Evolutionary conservation across 1,140 invertebrate genomes (phyloP).

Genomic region (Drosophila murphyi): DNA sequence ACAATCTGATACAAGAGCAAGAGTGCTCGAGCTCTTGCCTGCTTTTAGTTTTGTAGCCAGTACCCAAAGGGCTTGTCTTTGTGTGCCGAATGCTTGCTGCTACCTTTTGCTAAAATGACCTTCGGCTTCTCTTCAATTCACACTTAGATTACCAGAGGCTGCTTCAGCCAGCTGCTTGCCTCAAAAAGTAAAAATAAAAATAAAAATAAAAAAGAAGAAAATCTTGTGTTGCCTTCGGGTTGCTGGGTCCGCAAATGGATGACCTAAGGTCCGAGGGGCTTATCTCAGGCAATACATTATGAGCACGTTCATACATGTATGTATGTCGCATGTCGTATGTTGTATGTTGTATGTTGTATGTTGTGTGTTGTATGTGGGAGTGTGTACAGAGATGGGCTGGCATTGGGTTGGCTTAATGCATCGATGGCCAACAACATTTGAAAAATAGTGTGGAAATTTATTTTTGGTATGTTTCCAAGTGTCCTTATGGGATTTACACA

Average conservation of each 20-base stretch:
- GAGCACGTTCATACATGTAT: constrained; percentile 22
- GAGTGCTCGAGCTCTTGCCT: neutral
- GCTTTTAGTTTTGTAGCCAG: neutral
- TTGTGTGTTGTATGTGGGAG: neutral
- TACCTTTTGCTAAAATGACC: constrained; percentile 14
- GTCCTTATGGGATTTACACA: constrained; percentile 66
- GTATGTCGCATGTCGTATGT: no score
- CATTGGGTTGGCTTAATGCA: constrained; percentile 45
- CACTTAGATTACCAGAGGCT: constrained; percentile 33
- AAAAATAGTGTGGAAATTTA: constrained; percentile 65
- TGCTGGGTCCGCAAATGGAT: neutral
- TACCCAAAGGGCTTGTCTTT: constrained; percentile 3
- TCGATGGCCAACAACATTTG: constrained; percentile 22
- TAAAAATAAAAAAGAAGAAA: no score
- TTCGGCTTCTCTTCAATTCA: constrained; percentile 35
- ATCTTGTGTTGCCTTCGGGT: neutral
- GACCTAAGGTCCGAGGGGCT: constrained; percentile 17
- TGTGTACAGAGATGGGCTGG: neutral
- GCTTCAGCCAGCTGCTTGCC: constrained; percentile 7
- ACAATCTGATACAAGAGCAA: no score
- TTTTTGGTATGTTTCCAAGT: constrained; percentile 52
- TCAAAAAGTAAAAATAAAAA: neutral
- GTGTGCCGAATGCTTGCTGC: constrained; percentile 9
- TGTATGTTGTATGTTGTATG: no score
- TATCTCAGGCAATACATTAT: constrained; percentile 38